Conservation (phyloP, 1,140 invertebrate species). For the Araneus ventricosus region DNA sequence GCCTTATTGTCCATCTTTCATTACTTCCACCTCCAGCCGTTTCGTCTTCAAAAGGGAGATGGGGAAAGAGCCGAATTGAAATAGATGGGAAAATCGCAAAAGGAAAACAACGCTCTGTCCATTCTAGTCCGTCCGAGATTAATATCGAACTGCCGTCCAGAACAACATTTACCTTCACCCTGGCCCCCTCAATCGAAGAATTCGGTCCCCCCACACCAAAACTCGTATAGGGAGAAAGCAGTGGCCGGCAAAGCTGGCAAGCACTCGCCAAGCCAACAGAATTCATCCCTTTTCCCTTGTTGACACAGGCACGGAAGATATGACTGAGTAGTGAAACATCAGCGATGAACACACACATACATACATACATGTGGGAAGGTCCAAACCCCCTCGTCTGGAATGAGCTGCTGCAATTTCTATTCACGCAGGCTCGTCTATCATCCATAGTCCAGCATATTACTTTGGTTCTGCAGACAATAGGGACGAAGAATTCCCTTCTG, state of each 20-base stretch:
- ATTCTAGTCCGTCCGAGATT: neutral
- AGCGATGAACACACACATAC: conserved; percentile 8
- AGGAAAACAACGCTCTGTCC: conserved; percentile 26
- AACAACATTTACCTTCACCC: conserved; percentile 35
- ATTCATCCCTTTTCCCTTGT: conserved; percentile 19
- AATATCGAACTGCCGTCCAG: conserved; percentile 14
- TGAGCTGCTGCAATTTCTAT: conserved; percentile 28
- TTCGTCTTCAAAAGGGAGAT: neutral
- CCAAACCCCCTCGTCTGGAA: conserved; percentile 7
- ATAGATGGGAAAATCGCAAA: neutral
- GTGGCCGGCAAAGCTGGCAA: neutral
- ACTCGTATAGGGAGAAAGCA: neutral
- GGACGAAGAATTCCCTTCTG: conserved; percentile 2
- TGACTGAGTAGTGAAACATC: conserved; percentile 36
- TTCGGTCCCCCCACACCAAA: neutral
- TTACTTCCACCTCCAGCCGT: neutral
- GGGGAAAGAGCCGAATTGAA: neutral
- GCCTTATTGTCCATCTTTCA: conserved; percentile 23
- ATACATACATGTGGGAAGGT: neutral
- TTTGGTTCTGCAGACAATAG: conserved; percentile 47
- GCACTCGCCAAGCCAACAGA: conserved; percentile 11
- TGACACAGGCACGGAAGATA: conserved; percentile 25
- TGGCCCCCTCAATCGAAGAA: neutral
- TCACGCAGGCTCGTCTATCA: conserved; percentile 20
- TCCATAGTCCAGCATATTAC: conserved; percentile 50